Evolutionary conservation across 2,888 invertebrate species (phyloP), one percentile per base, ranked within the genome.

Genomic region (Abscondita cerata): DNA sequence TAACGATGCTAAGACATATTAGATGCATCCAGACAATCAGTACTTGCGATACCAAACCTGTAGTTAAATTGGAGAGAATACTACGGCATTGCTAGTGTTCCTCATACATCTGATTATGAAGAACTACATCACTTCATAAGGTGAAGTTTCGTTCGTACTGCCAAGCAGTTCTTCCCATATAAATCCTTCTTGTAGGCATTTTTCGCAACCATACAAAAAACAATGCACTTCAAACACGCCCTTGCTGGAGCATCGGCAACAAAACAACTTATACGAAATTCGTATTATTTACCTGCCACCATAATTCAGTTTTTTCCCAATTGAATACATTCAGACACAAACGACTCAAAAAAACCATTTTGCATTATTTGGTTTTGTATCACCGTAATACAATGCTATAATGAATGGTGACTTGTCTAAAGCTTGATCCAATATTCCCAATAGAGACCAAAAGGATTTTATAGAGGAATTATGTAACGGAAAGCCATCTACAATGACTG

Each of bases 401-500:
- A 51, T 36, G 16, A 51, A 34, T 51, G 51, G 36, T 2, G 15
- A 16, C 34, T 11, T 1, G 9, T 51, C 36, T 16, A 11, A 15
- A 34, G 51, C 1, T 51, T 51, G 34, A 16, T 51, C 34, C 34
- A 51, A 51, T 2, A 51, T 51, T 2, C 51, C 15, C 13, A 51
- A 18, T 5, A 51, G 1, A 15, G 50, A 15, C 50, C 50, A 50
- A 50, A 50, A 50, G 25, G 50, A 2, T 20, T 2, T 5, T 12
- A 2, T 31, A 12, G 50, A 51, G 34, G 13, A 13, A 15, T 25
- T 20, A 13, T n/a, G 2, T 11, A 51, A 5, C 4, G 36, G 31
- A 31, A 50, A 18, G 11, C 51, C 51, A 51, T 51, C 36, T 16
- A 11, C 11, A 15, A 34, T 51, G 16, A 51, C 16, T n/a, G 18